Base-by-base conservation (phyloP, 2,888 invertebrate species). In the Brenthis ino region DNA sequence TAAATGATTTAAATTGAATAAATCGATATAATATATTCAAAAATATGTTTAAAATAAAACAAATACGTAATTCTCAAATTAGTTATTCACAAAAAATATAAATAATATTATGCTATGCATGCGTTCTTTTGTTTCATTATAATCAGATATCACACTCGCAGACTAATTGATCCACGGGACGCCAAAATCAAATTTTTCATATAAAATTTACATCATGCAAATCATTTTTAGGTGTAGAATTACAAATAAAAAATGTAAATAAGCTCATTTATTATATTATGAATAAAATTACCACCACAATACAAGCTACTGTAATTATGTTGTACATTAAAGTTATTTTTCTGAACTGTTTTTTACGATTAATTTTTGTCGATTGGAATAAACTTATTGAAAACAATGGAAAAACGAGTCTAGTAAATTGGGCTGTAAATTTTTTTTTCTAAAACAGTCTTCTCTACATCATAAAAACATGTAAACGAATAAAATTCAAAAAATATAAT, bases 111-210 rank as follows among this genome's bases (percentile, higher is more conserved):
- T 28, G 60, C 16, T 50, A 60, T 60, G 50, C 50, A 60, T 60
- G 14, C 16, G 24, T 60, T 60, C 48, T 60, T 28, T 33, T n/a
- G 12, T 16, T 60, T 12, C 12, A 50, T 33, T 16, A 60, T 60
- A 53, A 63, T 53, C 63, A 37, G 63, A 63, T 63, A 63, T 20
- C 63, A 43, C 16, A 63, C 53, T 63, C 53, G 51, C 51, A 51
- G 53, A 37, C 63, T 54, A 53, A 63, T 53, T 63, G 43, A 63
- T 50, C 60, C 60, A n/a, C 60, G 50, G 60, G 60, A 48, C 60
- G 50, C 54, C 53, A 54, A 63, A 63, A 43, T 63, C 14, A 37
- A 51, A 20, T 53, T 53, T 53, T 63, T 53, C 43, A 63, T 63
- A 63, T 63, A 16, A 51, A 63, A 54, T 16, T 63, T 14, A 43